phyloP scores from a whole-genome alignment of 2,113 vertebrate species.

The Orthonyx spaldingii region DNA sequence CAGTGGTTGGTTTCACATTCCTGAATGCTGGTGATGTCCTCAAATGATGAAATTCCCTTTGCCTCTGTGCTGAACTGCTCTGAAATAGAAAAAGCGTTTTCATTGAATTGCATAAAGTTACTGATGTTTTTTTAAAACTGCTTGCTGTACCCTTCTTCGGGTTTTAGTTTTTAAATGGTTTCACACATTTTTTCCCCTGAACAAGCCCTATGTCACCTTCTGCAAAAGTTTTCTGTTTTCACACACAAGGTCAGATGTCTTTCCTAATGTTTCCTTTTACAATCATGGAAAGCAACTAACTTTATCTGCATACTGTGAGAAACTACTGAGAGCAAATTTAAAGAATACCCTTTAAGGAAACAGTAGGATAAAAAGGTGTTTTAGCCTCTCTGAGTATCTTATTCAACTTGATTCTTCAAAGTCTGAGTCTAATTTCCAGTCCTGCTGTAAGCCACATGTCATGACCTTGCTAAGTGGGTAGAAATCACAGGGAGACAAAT shows the following conservation, averaged over 20 bases:
- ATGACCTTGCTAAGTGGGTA: slow-evolving; percentile 21
- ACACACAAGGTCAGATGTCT: neutral
- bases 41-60: neutral
- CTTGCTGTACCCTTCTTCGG: neutral
- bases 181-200: neutral
- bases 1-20: neutral
- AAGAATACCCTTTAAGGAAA: neutral
- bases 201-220: neutral
- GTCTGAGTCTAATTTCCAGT: slow-evolving; percentile 8
- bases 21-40: neutral
- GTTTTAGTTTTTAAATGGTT: neutral
- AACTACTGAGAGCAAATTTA: neutral
- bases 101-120: neutral
- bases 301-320: neutral
- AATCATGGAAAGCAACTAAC: neutral
- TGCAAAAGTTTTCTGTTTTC: neutral
- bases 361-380: neutral
- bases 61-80: neutral
- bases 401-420: slow-evolving; percentile 20
- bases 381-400: neutral
- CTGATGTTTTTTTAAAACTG: neutral
- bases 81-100: neutral
- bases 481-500: slow-evolving; percentile 10
- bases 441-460: neutral
- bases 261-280: neutral